Conservation (phyloP, 2,113 vertebrate genomes). For the Pterocles burchelli region DNA sequence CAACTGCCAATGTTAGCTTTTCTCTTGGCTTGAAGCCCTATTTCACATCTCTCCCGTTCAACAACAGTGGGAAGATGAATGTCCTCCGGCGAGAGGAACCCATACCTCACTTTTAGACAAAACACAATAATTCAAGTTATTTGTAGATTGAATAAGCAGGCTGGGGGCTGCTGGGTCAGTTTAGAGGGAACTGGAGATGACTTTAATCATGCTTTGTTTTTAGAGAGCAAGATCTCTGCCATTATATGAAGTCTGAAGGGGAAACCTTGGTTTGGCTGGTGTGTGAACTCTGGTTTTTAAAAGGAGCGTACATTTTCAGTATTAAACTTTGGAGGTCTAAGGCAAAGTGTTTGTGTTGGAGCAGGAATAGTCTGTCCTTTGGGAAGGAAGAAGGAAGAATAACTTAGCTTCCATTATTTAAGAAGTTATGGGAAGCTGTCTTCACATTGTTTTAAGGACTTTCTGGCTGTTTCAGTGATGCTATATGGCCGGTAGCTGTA, state of each 20-base stretch:
- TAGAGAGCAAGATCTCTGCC: neutral
- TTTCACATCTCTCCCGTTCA: neutral
- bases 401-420: neutral
- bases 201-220: neutral
- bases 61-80: neutral
- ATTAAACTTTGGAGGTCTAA: neutral
- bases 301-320: neutral
- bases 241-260: neutral
- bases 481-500: neutral
- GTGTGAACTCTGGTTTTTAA: neutral
- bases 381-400: neutral
- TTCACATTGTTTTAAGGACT: neutral
- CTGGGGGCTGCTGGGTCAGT: constrained; percentile 35
- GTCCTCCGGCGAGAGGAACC: neutral
- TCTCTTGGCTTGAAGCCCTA: neutral
- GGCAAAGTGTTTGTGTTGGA: neutral
- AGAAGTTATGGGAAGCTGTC: neutral
- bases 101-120: neutral
- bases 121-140: neutral
- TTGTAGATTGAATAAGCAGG: neutral
- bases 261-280: neutral
- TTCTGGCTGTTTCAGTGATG: neutral
- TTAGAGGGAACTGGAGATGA: neutral
- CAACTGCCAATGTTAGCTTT: neutral
- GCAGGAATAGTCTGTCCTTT: neutral